Evolutionary conservation across 2,888 invertebrate genomes (phyloP).

Genomic region (Chymomyza fuscimana): DNA sequence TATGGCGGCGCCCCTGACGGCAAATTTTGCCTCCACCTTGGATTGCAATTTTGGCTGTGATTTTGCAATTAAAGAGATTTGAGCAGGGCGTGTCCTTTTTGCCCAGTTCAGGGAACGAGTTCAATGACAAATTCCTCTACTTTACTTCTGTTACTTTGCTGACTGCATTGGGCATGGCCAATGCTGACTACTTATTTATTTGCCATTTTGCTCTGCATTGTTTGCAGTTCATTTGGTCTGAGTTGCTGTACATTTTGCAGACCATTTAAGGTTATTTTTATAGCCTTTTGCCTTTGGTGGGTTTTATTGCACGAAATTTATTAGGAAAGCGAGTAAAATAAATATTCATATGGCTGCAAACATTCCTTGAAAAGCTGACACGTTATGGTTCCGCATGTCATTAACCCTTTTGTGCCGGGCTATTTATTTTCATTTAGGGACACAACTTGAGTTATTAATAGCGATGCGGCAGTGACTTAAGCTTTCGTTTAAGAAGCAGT

Average conservation of each 20-base stretch:
- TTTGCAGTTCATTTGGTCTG: constrained; percentile 63
- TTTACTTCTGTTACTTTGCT: constrained; percentile 34
- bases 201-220: constrained; percentile 36
- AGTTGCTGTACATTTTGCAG: neutral
- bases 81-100: constrained; percentile 22
- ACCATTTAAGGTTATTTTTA: constrained; percentile 13
- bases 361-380: constrained; percentile 17
- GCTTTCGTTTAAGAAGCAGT: neutral
- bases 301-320: constrained; percentile 21
- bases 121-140: constrained; percentile 63
- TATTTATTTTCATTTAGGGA: neutral
- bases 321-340: constrained; percentile 39
- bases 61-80: constrained; percentile 73
- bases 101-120: constrained; percentile 38
- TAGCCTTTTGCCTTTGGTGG: neutral
- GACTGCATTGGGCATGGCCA: constrained; percentile 28
- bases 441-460: neutral
- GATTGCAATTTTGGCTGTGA: constrained; percentile 64
- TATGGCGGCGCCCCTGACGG: constrained; percentile 8
- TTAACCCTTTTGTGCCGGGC: constrained; percentile 8
- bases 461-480: neutral
- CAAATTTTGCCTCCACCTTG: constrained; percentile 22
- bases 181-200: constrained; percentile 20
- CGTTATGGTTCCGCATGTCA: neutral
- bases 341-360: constrained; percentile 36